A percentile compares a stretch with the other conserved stretches of the same genome.
Conservation (phyloP, 2,113 vertebrate genomes). For the Uria lomvia region DNA sequence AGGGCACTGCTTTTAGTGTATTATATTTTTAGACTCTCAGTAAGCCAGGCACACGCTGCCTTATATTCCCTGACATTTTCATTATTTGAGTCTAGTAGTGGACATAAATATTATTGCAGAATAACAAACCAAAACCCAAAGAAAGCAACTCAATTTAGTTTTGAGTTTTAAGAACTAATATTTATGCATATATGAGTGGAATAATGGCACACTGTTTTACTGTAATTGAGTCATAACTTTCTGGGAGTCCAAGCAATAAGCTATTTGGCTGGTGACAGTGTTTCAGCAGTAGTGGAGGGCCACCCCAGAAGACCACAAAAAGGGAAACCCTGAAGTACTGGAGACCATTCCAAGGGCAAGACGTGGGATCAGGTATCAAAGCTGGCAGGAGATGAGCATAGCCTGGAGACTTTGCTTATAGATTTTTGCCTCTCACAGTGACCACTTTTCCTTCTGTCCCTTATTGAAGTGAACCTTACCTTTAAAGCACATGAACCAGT, state of each 20-base stretch:
- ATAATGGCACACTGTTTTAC: not conserved
- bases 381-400: not conserved
- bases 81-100: conserved; percentile 23
- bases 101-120: conserved; percentile 45
- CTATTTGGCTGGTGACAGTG: not conserved
- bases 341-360: not conserved
- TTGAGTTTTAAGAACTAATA: not conserved
- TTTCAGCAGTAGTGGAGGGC: not conserved
- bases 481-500: not conserved
- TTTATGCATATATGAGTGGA: not conserved
- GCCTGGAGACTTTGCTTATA: not conserved
- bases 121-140: not conserved
- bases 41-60: conserved; percentile 11
- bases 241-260: not conserved
- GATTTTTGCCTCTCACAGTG: not conserved
- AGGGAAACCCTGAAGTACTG: not conserved
- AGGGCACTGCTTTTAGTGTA: conserved; percentile 30
- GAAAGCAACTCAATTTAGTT: not conserved
- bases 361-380: not conserved
- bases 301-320: not conserved
- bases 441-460: not conserved
- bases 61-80: conserved; percentile 41
- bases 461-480: not conserved
- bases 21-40: conserved; percentile 32
- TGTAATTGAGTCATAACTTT: not conserved